phyloP scores from a whole-genome alignment of 2,113 vertebrate species.

The Oncorhynchus tshawytscha region DNA sequence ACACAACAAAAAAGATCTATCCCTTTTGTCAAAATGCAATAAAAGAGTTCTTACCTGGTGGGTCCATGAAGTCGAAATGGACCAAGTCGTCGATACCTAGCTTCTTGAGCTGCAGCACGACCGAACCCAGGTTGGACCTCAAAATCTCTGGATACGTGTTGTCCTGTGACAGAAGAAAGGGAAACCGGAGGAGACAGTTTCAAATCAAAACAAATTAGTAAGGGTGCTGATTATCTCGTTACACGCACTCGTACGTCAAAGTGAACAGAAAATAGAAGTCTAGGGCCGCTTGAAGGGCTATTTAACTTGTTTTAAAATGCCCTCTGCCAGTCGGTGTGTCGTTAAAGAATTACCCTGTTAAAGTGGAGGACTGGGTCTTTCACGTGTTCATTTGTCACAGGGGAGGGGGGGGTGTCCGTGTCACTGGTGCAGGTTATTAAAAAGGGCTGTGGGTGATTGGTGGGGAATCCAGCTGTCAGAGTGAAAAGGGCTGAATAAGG shows the following conservation, averaged over 20 bases:
- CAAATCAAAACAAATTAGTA: constrained; percentile 54
- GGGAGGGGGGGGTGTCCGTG: neutral
- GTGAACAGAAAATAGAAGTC: constrained; percentile 33
- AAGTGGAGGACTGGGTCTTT: constrained; percentile 37
- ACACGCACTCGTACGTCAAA: constrained; percentile 47
- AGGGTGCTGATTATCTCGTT: constrained; percentile 48
- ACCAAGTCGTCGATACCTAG: constrained; percentile 97
- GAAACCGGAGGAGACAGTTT: constrained; percentile 11
- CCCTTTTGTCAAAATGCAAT: too few species aligned
- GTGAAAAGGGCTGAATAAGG: constrained; percentile 29
- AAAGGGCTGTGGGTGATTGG: constrained; percentile 23
- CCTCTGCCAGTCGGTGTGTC: constrained; percentile 42
- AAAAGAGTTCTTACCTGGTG: constrained; percentile 80
- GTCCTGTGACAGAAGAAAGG: constrained; percentile 72
- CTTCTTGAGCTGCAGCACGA: constrained; percentile 94
- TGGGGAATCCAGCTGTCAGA: constrained; percentile 20
- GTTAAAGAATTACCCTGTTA: constrained; percentile 56
- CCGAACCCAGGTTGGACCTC: constrained; percentile 92
- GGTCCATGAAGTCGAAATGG: constrained; percentile 99
- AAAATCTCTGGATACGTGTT: constrained; percentile 98
- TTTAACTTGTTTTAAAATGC: constrained; percentile 60
- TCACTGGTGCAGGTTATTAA: constrained; percentile 28
- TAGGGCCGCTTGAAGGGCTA: constrained; percentile 51
- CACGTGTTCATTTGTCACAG: constrained; percentile 53
- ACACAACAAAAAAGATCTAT: too few species aligned